Evolutionary conservation across 2,113 vertebrate genomes (phyloP), one percentile per base, ranked within the genome.

Genomic region (Nothobranchius furzeri): DNA sequence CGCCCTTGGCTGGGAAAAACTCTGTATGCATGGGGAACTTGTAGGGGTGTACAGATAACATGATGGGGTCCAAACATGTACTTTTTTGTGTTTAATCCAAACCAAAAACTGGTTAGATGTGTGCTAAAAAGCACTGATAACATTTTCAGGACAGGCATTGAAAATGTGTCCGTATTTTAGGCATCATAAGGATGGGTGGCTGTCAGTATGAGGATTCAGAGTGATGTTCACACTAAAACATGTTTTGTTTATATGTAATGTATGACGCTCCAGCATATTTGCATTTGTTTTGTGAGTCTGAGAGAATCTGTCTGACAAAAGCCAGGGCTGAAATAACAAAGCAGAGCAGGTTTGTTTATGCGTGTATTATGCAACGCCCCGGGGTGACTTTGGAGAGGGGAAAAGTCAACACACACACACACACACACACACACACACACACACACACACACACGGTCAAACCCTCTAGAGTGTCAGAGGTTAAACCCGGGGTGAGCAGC

Each of bases 401-500:
- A 70, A 70, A 73, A 62, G 69, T 14, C 60, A 35, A 55, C 58
- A 63, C 17, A 12, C 50, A 45, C 37, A 56, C 7, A 9, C 17
- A 40, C 6, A 74, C 43, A 49, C 48, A 47, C 53, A 65, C 51
- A 42, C 7, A 51, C 43, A 57, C 49, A 30, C 7, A 9, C 53
- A 65, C 51, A 42, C 7, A 51, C 43, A 57, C 49, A 30, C 7
- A 9, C 17, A 40, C 4, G 30, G 30, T 30, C 3, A 30, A 30
- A 30, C 30, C 30, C 30, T 4, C 71, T 40, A 49, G 52, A n/a
- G 54, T 47, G 56, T 76, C 53, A 63, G 25, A 52, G 60, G 66
- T 76, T 62, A 75, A 70, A 70, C 55, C 60, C 36, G 77, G 81
- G 48, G 56, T 25, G 55, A 84, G 70, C 45, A 37, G 50, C 66